Evolutionary conservation across 2,888 invertebrate genomes (phyloP).

Genomic region (Aporophyla nigra): DNA sequence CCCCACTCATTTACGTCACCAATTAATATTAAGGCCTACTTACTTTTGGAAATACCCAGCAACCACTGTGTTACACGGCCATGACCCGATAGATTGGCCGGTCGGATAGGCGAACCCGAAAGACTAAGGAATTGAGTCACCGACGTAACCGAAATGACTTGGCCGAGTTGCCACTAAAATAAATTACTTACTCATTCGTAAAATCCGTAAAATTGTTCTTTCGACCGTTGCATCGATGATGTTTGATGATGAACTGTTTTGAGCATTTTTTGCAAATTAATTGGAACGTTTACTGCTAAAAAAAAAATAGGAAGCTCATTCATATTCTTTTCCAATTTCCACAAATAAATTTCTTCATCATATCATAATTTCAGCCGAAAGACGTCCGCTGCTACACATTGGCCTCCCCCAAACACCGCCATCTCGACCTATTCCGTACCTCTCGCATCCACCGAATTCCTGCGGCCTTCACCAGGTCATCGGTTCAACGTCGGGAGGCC

Average conservation of each 20-base stretch:
- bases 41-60: slow-evolving; percentile 3
- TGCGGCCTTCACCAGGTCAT: too few species aligned
- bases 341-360: too few species aligned
- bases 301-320: background rate
- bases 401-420: too few species aligned
- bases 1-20: background rate
- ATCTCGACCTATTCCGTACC: too few species aligned
- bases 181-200: slow-evolving; percentile 35
- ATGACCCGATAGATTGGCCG: slow-evolving; percentile 55
- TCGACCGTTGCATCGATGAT: slow-evolving; percentile 14
- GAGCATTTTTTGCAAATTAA: too few species aligned
- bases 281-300: background rate
- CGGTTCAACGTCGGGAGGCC: too few species aligned
- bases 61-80: slow-evolving; percentile 32
- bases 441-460: too few species aligned
- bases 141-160: slow-evolving; percentile 9
- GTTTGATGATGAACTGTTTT: too few species aligned
- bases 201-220: slow-evolving; percentile 33
- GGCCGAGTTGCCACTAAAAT: slow-evolving; percentile 28
- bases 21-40: slow-evolving; percentile 23
- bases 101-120: slow-evolving; percentile 25
- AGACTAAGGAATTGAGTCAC: slow-evolving; percentile 50
- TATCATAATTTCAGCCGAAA: too few species aligned
- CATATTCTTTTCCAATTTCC: background rate
- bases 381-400: too few species aligned